Conservation (phyloP, 2,888 invertebrate genomes). For the Cephus runcator region DNA sequence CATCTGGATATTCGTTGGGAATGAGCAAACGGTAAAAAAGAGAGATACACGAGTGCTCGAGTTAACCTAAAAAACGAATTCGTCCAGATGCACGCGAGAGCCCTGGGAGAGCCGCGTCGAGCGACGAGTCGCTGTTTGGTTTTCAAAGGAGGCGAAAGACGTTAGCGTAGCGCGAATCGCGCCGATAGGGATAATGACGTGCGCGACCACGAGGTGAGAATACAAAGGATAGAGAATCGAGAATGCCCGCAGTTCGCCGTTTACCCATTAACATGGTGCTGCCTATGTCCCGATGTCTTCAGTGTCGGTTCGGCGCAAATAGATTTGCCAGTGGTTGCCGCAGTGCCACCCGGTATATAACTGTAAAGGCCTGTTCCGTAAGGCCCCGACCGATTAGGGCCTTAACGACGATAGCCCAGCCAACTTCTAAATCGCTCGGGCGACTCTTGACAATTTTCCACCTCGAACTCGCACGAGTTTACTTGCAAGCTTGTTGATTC, state of each 20-base stretch:
- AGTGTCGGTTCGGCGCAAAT: conserved; percentile 16
- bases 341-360: conserved; percentile 42
- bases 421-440: neutral
- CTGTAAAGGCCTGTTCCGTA: conserved; percentile 55
- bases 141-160: neutral
- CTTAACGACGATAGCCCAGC: neutral
- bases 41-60: neutral
- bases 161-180: neutral
- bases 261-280: conserved; percentile 51
- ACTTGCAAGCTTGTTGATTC: neutral
- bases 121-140: neutral
- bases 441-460: neutral
- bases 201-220: neutral
- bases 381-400: conserved; percentile 34
- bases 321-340: conserved; percentile 13
- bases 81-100: neutral
- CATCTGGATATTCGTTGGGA: neutral
- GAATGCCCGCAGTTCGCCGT: conserved; percentile 48
- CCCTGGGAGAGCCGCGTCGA: neutral
- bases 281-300: conserved; percentile 53
- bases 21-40: accelerated
- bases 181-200: neutral
- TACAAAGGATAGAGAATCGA: conserved; percentile 25
- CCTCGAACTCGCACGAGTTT: neutral
- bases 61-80: neutral